A percentile compares a stretch with the other conserved stretches of the same genome.
These are phyloP conservation scores for Ernsta delagoae DNA, from an alignment of 2,888 invertebrate genomes.

Conservation along the genomic window DNA sequence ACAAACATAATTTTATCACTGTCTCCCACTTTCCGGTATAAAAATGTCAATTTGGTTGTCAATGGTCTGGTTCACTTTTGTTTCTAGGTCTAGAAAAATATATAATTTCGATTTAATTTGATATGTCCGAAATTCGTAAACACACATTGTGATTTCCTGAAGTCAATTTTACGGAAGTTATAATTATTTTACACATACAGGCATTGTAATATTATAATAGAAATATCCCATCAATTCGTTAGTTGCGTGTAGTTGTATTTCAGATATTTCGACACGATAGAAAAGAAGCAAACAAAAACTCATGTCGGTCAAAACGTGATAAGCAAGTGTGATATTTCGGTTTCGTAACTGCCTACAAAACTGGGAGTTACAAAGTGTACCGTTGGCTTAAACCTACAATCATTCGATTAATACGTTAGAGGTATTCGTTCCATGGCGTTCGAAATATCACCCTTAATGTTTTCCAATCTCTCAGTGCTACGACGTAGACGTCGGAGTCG, in stretches of 20 bases:
- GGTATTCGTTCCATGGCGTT: slow-evolving; percentile 9
- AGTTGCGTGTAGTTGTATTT: slow-evolving; percentile 13
- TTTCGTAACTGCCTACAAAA: slow-evolving; percentile 8
- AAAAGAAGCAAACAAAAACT: slow-evolving; percentile 10
- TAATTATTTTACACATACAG: too few species aligned
- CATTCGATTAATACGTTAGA: slow-evolving; percentile 10
- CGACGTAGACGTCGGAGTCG: background rate
- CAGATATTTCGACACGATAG: slow-evolving; percentile 1
- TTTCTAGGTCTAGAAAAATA: background rate
- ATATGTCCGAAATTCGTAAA: slow-evolving; percentile 34
- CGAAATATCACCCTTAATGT: slow-evolving; percentile 16
- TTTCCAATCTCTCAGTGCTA: slow-evolving; percentile 3
- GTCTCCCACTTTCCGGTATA: too few species aligned
- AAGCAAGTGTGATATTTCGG: slow-evolving; percentile 18
- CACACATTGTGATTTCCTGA: slow-evolving; percentile 6
- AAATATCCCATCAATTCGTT: background rate
- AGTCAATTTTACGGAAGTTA: background rate
- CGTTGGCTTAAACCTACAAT: slow-evolving; percentile 11
- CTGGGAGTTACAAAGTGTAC: slow-evolving; percentile 5
- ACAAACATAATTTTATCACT: background rate
- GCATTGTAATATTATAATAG: too few species aligned
- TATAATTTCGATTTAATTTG: slow-evolving; percentile 3
- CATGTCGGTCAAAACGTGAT: slow-evolving; percentile 20
- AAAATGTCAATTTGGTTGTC: too few species aligned
- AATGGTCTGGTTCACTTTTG: background rate